A percentile compares a stretch with the other conserved stretches of the same genome.
Evolutionary conservation across 2,888 invertebrate species (phyloP).

Genomic region (Elysia crispata): DNA sequence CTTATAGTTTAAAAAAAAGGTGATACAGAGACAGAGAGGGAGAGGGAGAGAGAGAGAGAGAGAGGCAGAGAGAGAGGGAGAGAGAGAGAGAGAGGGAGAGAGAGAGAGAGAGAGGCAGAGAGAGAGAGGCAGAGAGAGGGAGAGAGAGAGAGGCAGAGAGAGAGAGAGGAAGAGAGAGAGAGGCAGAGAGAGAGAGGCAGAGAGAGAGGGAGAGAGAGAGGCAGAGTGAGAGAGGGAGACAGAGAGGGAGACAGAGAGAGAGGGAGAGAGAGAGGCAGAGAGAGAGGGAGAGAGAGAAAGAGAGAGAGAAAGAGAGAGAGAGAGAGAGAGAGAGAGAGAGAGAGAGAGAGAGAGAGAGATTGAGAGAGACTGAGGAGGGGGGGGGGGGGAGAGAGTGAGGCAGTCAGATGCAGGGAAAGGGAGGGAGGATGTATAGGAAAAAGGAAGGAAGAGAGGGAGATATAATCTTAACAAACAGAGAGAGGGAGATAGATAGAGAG

Average conservation of each 20-base stretch:
- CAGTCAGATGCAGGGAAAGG: not conserved
- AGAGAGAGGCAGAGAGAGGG: no score
- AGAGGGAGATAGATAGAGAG: not conserved
- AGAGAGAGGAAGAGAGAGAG: no score
- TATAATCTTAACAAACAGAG: not conserved
- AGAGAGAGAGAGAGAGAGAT: not conserved
- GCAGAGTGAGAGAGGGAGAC: not conserved
- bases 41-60: no score
- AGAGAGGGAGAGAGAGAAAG: conserved; percentile 24
- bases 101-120: no score
- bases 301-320: not conserved
- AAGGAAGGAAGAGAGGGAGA: not conserved
- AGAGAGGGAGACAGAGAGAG: conserved; percentile 4
- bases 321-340: not conserved
- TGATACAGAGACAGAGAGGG: no score
- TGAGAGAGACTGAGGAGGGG: not conserved
- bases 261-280: not conserved
- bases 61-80: no score
- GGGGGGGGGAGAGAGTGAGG: not conserved
- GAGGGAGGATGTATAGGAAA: not conserved
- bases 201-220: not conserved
- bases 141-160: no score
- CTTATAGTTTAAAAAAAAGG: no score
- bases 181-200: no score
- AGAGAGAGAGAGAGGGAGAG: no score